These are phyloP conservation scores for Periplaneta americana DNA, from an alignment of 1,140 invertebrate species.

Conservation along the genomic window DNA sequence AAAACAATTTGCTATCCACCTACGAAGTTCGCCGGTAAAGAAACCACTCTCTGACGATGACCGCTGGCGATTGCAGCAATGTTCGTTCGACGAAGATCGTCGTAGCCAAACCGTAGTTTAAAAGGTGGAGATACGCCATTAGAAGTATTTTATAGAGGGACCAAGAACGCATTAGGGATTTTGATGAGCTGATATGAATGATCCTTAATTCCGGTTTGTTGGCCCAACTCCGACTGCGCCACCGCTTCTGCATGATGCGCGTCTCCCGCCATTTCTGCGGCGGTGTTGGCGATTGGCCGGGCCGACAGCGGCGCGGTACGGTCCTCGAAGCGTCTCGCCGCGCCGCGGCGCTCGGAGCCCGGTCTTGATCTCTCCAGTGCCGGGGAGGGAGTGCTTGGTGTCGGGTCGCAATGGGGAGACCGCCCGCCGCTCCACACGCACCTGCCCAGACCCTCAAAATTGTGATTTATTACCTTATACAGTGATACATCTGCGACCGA, in stretches of 20 bases:
- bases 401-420: background rate
- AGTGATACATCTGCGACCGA: background rate
- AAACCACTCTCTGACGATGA: too few relatives aligned
- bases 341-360: background rate
- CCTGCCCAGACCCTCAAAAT: background rate
- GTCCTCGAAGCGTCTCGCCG: too few relatives aligned
- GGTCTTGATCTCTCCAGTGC: background rate
- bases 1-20: too few relatives aligned
- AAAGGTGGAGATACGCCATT: too few relatives aligned
- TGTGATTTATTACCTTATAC: background rate
- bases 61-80: too few relatives aligned
- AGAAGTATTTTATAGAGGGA: too few relatives aligned
- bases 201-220: background rate
- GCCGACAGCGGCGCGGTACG: background rate
- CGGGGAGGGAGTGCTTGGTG: background rate
- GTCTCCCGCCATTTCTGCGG: background rate
- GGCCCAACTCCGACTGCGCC: background rate
- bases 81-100: too few relatives aligned
- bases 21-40: too few relatives aligned
- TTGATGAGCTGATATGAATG: too few relatives aligned
- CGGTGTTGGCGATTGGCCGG: background rate
- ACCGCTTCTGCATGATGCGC: too few relatives aligned
- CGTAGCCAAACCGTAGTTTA: too few relatives aligned
- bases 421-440: background rate
- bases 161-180: too few relatives aligned